These are phyloP conservation scores for Tethea ocularis DNA, from an alignment of 2,888 invertebrate genomes.

Conservation along the genomic window DNA sequence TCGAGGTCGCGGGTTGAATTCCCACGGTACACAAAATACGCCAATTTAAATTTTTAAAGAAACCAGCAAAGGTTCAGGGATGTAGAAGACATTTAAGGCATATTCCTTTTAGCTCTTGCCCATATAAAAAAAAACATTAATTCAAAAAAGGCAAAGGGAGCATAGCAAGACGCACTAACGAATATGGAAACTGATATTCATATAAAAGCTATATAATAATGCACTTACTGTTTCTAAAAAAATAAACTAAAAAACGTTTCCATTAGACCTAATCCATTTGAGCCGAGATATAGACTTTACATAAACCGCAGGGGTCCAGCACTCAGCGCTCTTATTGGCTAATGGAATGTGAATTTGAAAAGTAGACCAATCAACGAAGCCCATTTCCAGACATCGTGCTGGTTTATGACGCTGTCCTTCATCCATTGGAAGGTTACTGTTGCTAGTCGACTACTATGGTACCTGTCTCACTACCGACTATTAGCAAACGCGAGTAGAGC, in stretches of 20 bases:
- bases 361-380: constrained; percentile 22
- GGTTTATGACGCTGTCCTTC: constrained; percentile 19
- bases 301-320: constrained; percentile 1
- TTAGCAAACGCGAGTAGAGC: too few relatives aligned
- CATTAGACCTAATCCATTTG: not conserved
- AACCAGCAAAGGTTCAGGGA: not conserved
- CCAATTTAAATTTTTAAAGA: not conserved
- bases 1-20: not conserved
- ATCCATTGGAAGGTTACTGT: not conserved
- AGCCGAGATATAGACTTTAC: not conserved
- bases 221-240: not conserved
- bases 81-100: not conserved
- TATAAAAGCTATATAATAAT: too few relatives aligned
- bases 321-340: not conserved
- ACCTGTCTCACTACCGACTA: too few relatives aligned
- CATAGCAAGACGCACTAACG: too few relatives aligned
- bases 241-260: not conserved
- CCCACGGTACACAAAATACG: not conserved
- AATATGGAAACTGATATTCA: too few relatives aligned
- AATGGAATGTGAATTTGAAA: constrained; percentile 15
- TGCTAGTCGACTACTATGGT: not conserved
- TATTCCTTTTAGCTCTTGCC: too few relatives aligned
- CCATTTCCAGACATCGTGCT: constrained; percentile 20
- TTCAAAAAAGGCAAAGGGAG: too few relatives aligned
- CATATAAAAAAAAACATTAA: too few relatives aligned